Conservation (phyloP, 2,113 vertebrate species). For the Oreotrochilus melanogaster region DNA sequence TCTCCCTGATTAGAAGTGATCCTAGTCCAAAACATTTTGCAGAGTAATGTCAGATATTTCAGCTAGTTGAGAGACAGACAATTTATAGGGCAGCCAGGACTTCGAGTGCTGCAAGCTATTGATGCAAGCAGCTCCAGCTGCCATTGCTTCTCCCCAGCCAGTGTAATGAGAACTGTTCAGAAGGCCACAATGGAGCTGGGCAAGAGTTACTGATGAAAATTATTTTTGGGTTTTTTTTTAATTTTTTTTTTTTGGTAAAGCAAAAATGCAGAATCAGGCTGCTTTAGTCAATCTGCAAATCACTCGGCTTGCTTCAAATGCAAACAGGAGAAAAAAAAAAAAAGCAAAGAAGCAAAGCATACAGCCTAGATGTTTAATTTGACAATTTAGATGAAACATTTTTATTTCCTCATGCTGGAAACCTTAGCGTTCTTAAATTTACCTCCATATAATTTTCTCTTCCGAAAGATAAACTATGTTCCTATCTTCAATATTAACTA, state of each 20-base stretch:
- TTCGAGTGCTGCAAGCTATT: background rate
- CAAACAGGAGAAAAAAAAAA: slow-evolving; percentile 37
- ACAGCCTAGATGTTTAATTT: slow-evolving; percentile 32
- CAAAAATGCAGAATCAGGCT: slow-evolving; percentile 14
- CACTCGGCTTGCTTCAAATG: slow-evolving; percentile 27
- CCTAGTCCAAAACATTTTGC: background rate
- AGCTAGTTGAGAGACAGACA: background rate
- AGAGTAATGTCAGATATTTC: background rate
- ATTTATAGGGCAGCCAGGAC: slow-evolving; percentile 11
- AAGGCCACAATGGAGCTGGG: background rate
- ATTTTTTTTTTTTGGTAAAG: background rate
- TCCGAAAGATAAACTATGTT: background rate
- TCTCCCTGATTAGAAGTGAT: background rate
- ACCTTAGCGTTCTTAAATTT: slow-evolving; percentile 19
- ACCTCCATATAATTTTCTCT: background rate
- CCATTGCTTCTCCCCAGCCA: background rate
- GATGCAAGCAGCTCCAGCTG: slow-evolving; percentile 41
- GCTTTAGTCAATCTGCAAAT: slow-evolving; percentile 34
- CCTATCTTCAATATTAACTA: background rate
- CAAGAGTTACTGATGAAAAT: background rate
- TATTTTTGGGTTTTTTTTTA: too few relatives aligned
- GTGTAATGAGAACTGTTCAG: background rate
- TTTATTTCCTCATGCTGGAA: slow-evolving; percentile 39
- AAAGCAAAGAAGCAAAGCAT: slow-evolving; percentile 21
- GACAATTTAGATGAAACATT: slow-evolving; percentile 56